Evolutionary conservation across 2,888 invertebrate genomes (phyloP), one percentile per base, ranked within the genome.

Genomic region (Ornithoptera priamus): DNA sequence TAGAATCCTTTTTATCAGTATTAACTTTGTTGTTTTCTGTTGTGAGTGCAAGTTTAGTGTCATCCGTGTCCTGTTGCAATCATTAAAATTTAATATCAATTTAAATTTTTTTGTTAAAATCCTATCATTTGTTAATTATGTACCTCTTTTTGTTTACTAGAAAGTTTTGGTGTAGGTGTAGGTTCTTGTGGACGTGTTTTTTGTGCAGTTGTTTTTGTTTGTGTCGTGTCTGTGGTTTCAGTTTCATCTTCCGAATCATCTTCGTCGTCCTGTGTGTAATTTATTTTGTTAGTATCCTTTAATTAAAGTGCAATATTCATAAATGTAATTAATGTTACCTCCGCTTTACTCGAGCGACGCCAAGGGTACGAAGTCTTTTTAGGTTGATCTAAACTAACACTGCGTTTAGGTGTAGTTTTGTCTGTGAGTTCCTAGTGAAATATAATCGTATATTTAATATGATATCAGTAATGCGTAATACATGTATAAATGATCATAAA

Each of bases 351-450:
- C 60, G 80, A 75, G 67, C 78, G 77, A 56, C 81, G 78, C 77
- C 80, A 79, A 71, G 82, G 80, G 67, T 77, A 74, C 18, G 70
- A 73, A 42, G 79, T 76, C 72, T 83, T 84, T 62, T 74, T 76
- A 46, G 76, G 72, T 67, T 78, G 76, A 39, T 85, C 83, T 73
- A 87, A 76, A 71, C 81, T 86, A 73, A 80, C 74, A 72, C 85
- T 86, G 76, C 80, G 82, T 79, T 85, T 85, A 17, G 85, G 80
- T 77, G 85, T 84, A 20, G 73, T 69, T 64, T 78, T 85, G 72
- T 82, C 76, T 69, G 75, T 80, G 22, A 77, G 67, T 79, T 85
- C 87, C 89, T 90, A 87, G 68, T 74, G 77, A 75, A 75, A 60
- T 71, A 63, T 70, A 77, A 61, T 69, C 10, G 62, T 39, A 69